Percentiles rank a stretch among this genome's conserved stretches.
Conservation (phyloP, 2,113 vertebrate species). For the Tragelaphus scriptus region DNA sequence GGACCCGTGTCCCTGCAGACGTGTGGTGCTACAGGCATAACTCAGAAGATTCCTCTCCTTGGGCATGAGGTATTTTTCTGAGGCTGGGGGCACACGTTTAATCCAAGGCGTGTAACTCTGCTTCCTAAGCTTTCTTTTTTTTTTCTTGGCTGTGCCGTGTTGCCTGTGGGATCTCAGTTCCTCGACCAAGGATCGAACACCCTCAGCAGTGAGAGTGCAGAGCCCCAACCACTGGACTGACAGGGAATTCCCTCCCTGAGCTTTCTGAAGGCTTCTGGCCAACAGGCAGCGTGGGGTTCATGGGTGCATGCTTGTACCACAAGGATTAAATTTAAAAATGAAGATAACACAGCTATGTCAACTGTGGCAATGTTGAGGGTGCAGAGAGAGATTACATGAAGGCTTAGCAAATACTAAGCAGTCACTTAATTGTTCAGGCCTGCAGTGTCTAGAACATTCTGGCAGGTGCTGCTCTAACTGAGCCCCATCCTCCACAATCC, state of each 20-base stretch:
- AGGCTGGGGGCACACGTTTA: not conserved
- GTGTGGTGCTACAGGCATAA: accelerated
- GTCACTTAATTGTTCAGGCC: accelerated
- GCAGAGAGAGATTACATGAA: accelerated
- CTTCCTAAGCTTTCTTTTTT: not conserved
- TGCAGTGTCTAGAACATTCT: accelerated
- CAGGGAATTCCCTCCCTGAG: not conserved
- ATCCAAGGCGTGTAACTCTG: accelerated
- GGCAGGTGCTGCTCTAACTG: accelerated
- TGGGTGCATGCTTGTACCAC: accelerated
- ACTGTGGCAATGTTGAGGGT: accelerated
- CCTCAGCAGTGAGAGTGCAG: not conserved
- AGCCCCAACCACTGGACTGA: not conserved
- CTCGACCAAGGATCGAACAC: not conserved
- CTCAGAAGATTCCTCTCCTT: accelerated
- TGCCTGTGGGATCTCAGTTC: not conserved
- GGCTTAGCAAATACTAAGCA: accelerated
- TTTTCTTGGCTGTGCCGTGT: not conserved
- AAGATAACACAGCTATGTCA: accelerated
- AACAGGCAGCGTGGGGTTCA: accelerated
- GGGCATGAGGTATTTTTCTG: accelerated
- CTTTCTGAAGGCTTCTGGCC: not conserved
- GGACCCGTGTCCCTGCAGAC: accelerated
- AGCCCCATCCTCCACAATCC: accelerated
- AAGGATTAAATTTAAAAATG: accelerated